phyloP scores from a whole-genome alignment of 2,797 vertebrate species.

The Eupleurogrammus muticus region DNA sequence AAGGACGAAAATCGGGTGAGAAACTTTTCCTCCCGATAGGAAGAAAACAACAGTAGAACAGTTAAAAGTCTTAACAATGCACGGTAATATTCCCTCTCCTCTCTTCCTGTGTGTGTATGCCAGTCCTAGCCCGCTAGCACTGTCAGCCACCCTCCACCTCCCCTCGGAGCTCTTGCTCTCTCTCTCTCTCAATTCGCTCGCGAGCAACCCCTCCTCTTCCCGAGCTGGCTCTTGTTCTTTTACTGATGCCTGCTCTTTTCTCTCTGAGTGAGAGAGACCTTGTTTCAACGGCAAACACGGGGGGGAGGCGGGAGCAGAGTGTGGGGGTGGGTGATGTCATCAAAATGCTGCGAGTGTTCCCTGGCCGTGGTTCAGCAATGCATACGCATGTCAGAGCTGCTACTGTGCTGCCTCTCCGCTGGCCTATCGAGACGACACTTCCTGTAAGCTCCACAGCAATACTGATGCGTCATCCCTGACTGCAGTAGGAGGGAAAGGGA shows the following conservation, averaged over 20 bases:
- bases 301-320: slow-evolving; percentile 58
- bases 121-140: slow-evolving; percentile 76
- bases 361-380: slow-evolving; percentile 80
- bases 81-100: slow-evolving; percentile 74
- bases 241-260: slow-evolving; percentile 77
- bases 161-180: slow-evolving; percentile 53
- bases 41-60: slow-evolving; percentile 53
- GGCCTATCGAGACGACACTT: slow-evolving; percentile 79
- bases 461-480: slow-evolving; percentile 84
- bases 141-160: slow-evolving; percentile 70
- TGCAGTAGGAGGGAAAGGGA: slow-evolving; percentile 75
- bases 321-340: slow-evolving; percentile 84
- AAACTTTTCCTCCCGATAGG: slow-evolving; percentile 69
- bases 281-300: slow-evolving; percentile 78
- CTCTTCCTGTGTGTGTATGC: slow-evolving; percentile 75
- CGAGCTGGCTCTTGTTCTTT: slow-evolving; percentile 71
- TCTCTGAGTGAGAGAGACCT: slow-evolving; percentile 57
- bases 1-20: slow-evolving; percentile 33
- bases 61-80: slow-evolving; percentile 71
- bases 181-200: slow-evolving; percentile 75
- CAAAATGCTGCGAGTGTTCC: slow-evolving; percentile 84
- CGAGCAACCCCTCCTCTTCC: slow-evolving; percentile 78
- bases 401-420: slow-evolving; percentile 71
- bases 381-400: slow-evolving; percentile 79
- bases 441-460: slow-evolving; percentile 78